Evolutionary conservation across 2,797 vertebrate species (phyloP).

Genomic region (Balearica regulorum): DNA sequence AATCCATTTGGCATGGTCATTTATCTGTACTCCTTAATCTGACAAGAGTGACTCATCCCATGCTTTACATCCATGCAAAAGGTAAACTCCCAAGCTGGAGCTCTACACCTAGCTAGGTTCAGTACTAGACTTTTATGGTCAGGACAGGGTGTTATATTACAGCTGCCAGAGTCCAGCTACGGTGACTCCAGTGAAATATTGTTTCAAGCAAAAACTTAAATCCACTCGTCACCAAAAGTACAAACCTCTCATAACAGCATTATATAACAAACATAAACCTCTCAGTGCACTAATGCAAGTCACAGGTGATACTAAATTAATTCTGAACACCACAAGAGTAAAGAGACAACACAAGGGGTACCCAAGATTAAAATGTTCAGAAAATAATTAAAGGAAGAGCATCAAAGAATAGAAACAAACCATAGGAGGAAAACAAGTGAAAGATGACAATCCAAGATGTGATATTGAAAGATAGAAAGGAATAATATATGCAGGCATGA

Average conservation of each 20-base stretch:
- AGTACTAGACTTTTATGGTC: neutral
- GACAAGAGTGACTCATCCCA: neutral
- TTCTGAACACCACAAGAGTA: neutral
- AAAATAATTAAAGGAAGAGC: neutral
- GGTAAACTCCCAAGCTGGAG: neutral
- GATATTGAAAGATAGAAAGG: neutral
- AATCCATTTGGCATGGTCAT: neutral
- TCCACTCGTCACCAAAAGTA: neutral
- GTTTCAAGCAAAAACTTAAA: conserved; percentile 33
- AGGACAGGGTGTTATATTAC: neutral
- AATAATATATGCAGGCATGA: neutral
- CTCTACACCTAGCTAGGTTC: neutral
- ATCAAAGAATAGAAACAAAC: neutral
- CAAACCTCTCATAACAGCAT: conserved; percentile 19
- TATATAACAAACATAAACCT: conserved; percentile 41
- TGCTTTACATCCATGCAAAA: neutral
- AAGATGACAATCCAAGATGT: neutral
- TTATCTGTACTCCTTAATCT: neutral
- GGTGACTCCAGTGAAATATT: neutral
- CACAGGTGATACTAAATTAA: conserved; percentile 6
- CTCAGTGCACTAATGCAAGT: neutral
- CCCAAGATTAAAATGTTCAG: neutral
- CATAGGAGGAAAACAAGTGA: neutral
- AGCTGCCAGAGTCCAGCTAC: neutral
- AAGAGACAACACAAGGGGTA: neutral